Base-by-base conservation (phyloP, 2,888 invertebrate genomes). In the Meghimatium bilineatum region DNA sequence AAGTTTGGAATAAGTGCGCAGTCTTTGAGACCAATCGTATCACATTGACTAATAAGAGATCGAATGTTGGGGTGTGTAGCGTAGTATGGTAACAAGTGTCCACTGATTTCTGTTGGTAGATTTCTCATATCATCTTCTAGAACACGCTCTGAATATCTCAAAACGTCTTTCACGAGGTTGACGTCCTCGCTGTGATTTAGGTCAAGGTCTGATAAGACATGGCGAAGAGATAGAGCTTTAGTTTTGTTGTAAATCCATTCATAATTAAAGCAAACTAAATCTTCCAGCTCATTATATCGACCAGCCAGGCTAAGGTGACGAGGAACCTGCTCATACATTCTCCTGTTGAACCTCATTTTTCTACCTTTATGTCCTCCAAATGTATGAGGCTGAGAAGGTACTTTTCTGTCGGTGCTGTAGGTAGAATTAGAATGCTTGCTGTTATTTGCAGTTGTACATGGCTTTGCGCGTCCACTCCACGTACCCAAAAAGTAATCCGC, bases 211-310 rank as follows among this genome's bases (percentile, higher is more conserved):
- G 88, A 88, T 83, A 93, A 87, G 38, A 92, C 90, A 81, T 91
- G 91, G 76, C 92, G 76, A 80, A 93, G 82, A 0, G 93, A 92
- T 32, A 93, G 85, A 0, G 93, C 92, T 82, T 91, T 92, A 20
- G 91, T 91, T 86, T 93, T 93, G 87, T 90, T 91, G 88, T 92
- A 92, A 74, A 93, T 85, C 93, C 93, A 93, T 78, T 93, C 92
- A 84, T 93, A 93, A 86, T 91, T 92, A 87, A 93, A 93, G 44
- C 92, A 87, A 10, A 92, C 92, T 23, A 89, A 85, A 23, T 84
- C 84, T 82, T 92, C 91, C n/a, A 93, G 88, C 84, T 93, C 93
- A 8, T 90, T 88, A 49, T 90, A 84, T 26, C 93, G 85, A n/a
- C 92, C 92, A 1, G 92, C 89, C 10, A 91, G 87, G 79, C 88